Conservation (phyloP, 2,113 vertebrate species). For the Nanger granti region DNA sequence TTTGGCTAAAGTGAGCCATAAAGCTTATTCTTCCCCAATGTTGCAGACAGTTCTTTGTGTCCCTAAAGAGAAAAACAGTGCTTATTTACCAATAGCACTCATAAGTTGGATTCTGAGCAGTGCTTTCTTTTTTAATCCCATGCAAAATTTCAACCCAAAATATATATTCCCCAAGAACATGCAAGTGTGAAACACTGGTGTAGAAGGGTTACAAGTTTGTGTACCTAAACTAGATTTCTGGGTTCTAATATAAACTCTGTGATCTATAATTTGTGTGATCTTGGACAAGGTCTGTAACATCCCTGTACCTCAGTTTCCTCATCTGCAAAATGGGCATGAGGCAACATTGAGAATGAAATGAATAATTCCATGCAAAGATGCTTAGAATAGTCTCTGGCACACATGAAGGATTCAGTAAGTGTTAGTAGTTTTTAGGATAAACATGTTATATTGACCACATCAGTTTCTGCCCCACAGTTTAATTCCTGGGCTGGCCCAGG, state of each 20-base stretch:
- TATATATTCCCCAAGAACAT: not conserved
- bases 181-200: not conserved
- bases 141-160: slow-evolving; percentile 13
- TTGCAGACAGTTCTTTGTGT: not conserved
- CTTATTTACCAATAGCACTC: not conserved
- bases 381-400: not conserved
- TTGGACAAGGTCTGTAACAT: not conserved
- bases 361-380: not conserved
- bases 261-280: not conserved
- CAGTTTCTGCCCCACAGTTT: not conserved
- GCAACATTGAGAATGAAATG: not conserved
- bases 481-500: not conserved
- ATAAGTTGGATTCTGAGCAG: not conserved
- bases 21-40: not conserved
- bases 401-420: not conserved
- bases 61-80: not conserved
- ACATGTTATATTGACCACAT: not conserved
- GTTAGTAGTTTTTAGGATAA: not conserved
- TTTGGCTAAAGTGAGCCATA: not conserved
- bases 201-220: not conserved
- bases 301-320: not conserved
- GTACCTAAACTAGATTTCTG: not conserved
- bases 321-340: slow-evolving; percentile 1
- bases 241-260: not conserved
- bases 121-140: not conserved